phyloP scores from a whole-genome alignment of 2,888 invertebrate species.

The Melikaiella ostensackeni region DNA sequence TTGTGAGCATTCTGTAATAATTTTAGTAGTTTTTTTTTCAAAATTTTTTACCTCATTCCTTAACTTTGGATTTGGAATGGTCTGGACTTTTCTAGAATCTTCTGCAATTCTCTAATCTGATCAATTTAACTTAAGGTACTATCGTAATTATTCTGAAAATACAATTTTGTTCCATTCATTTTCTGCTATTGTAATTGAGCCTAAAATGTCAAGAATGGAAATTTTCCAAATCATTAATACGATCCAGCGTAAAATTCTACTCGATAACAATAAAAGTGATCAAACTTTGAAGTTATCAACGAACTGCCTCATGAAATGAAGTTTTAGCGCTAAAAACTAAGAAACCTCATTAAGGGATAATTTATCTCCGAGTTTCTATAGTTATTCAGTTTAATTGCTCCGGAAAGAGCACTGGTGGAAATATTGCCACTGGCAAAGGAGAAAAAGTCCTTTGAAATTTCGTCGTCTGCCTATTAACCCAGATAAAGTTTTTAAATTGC shows the following conservation, averaged over 20 bases:
- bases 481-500: constrained; percentile 37
- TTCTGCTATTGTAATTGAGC: too few species aligned
- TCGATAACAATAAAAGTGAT: neutral
- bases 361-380: neutral
- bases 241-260: neutral
- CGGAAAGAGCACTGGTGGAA: neutral
- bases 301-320: neutral
- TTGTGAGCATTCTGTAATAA: too few species aligned
- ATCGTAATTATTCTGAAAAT: neutral
- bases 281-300: neutral
- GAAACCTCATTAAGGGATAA: neutral
- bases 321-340: neutral
- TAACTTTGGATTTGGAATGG: too few species aligned
- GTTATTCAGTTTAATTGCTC: constrained; percentile 22
- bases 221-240: too few species aligned
- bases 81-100: too few species aligned
- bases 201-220: too few species aligned
- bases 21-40: too few species aligned
- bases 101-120: too few species aligned
- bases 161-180: neutral
- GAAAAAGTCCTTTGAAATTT: constrained; percentile 14
- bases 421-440: neutral
- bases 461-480: constrained; percentile 5
- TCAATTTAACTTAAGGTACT: too few species aligned
- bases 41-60: too few species aligned